Evolutionary conservation across 2,113 vertebrate species (phyloP).

Genomic region (Rhynchopsitta pachyrhyncha): DNA sequence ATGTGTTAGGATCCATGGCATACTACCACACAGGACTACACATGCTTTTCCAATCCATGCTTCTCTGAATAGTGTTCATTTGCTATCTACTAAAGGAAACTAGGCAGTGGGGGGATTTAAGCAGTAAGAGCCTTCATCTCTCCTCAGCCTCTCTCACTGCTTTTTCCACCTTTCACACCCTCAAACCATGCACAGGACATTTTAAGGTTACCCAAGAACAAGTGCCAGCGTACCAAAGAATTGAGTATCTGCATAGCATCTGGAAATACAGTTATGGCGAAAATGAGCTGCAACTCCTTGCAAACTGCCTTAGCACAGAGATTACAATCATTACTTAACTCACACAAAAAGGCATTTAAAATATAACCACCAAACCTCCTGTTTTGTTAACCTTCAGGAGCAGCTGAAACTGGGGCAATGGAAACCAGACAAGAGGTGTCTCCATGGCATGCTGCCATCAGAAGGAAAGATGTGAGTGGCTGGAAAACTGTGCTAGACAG

Average conservation of each 20-base stretch:
- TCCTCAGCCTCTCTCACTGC: not conserved
- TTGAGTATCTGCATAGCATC: not conserved
- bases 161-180: not conserved
- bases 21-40: not conserved
- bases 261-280: not conserved
- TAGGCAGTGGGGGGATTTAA: rapidly evolving
- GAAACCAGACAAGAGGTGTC: not conserved
- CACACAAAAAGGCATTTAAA: not conserved
- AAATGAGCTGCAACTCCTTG: not conserved
- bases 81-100: not conserved
- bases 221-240: not conserved
- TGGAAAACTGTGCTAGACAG: not conserved
- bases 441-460: not conserved
- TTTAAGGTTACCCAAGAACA: not conserved
- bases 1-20: rapidly evolving
- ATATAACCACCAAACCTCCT: not conserved
- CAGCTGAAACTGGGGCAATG: not conserved
- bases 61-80: not conserved
- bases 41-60: rapidly evolving
- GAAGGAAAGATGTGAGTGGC: not conserved
- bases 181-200: not conserved
- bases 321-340: not conserved
- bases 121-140: not conserved
- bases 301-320: not conserved
- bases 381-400: not conserved